Evolutionary conservation across 2,888 invertebrate genomes (phyloP).

Genomic region (Agrochola macilenta): DNA sequence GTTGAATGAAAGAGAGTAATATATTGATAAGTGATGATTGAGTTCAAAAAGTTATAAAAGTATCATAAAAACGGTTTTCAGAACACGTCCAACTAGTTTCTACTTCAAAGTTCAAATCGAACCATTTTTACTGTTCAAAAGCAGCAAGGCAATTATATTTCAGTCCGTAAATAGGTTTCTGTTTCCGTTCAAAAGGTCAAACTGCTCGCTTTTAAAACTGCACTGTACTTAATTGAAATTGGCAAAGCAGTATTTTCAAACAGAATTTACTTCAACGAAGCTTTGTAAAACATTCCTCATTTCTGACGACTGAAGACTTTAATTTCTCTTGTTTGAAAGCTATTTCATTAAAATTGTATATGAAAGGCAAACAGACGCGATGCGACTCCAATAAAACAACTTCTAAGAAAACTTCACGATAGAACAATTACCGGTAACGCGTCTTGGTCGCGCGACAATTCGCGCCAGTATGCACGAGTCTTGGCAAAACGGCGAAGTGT

Average conservation of each 20-base stretch:
- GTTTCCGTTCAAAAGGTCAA: slow-evolving; percentile 6
- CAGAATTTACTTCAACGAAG: background rate
- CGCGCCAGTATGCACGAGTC: too few species aligned
- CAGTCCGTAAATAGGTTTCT: too few species aligned
- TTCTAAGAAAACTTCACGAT: too few species aligned
- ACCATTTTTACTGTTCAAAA: background rate
- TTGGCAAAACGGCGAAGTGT: too few species aligned
- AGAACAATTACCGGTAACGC: too few species aligned
- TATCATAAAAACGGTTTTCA: too few species aligned
- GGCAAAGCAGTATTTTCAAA: slow-evolving; percentile 8
- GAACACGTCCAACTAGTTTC: background rate
- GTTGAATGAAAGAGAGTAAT: background rate
- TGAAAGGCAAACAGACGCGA: too few species aligned
- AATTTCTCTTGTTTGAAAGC: slow-evolving; percentile 11
- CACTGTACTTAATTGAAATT: slow-evolving; percentile 27
- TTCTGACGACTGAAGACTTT: background rate
- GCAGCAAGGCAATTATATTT: background rate
- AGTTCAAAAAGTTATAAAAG: too few species aligned
- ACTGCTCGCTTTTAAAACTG: background rate
- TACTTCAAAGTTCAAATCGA: background rate
- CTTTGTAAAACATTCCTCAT: slow-evolving; percentile 10
- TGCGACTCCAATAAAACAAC: too few species aligned
- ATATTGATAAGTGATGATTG: background rate
- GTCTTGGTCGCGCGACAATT: too few species aligned
- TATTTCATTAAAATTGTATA: slow-evolving; percentile 42